Evolutionary conservation across 2,113 vertebrate species (phyloP), one percentile per base, ranked within the genome.

Genomic region (Proterorhinus semilunaris): DNA sequence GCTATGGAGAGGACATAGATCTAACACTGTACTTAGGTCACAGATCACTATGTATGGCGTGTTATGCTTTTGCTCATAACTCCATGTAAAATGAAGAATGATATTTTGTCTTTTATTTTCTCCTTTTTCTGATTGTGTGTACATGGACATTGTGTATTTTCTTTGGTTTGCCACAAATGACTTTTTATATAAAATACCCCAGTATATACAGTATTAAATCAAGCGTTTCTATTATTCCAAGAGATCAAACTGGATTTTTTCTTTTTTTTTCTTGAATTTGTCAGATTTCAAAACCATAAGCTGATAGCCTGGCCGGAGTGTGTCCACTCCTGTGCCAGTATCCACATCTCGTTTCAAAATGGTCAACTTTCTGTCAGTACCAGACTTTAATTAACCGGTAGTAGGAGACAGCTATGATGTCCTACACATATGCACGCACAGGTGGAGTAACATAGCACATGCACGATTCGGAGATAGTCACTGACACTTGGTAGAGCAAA

Each of bases 11-110:
- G 75, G 86, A 91, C 78, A 83, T 93, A 93, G 92, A 93, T 92
- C 76, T 87, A 90, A 96, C 94, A 94, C 94, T 95, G 95, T 93
- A 93, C 91, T 90, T 92, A 88, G 90, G 90, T 91, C 89, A 87
- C 87, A 90, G 88, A 92, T 91, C 91, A 92, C 91, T 91, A 89
- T 90, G 83, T 88, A 72, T 80, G 80, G 84, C 83, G 83, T 49
- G 90, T 92, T 92, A 90, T 91, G 87, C 76, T 88, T 85, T 90
- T 89, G 90, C 88, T 91, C 91, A 91, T 89, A 90, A 93, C 92
- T 90, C 87, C 82, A 73, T 93, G 90, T 83, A 88, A 90, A 93
- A 92, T 93, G 92, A 93, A 95, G 93, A 93, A 92, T 93, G 90
- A 57, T 88, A 87, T 93, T 91, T 90, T 86, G 86, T 91, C 81